These are phyloP conservation scores for Ascaphus truei DNA, from an alignment of 2,113 vertebrate species.

Conservation along the genomic window DNA sequence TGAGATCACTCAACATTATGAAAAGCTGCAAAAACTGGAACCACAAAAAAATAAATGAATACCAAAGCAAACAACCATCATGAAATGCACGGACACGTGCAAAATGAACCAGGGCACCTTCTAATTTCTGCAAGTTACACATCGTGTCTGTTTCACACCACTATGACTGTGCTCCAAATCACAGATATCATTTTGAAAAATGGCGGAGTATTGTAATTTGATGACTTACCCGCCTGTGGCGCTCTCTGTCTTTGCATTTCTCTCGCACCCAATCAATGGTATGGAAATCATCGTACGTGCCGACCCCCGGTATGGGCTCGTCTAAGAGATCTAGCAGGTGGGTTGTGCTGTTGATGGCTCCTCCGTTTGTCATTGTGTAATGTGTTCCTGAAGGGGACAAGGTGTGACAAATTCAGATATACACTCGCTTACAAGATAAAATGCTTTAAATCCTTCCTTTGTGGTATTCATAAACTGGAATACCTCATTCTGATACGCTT, in stretches of 20 bases:
- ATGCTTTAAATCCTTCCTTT: neutral
- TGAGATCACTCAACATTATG: no score
- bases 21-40: no score
- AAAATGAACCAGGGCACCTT: no score
- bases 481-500: no score
- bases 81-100: no score
- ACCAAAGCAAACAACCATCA: no score
- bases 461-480: neutral
- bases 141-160: no score
- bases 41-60: no score
- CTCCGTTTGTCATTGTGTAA: constrained; percentile 96
- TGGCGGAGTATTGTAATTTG: no score
- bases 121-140: no score
- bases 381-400: constrained; percentile 72
- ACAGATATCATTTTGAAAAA: no score
- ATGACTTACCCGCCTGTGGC: constrained; percentile 91
- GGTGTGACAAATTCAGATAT: constrained; percentile 20
- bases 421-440: neutral
- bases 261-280: constrained; percentile 98
- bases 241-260: constrained; percentile 95
- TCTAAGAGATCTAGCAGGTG: constrained; percentile 94
- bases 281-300: constrained; percentile 97
- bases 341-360: constrained; percentile 86
- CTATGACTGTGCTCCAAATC: no score
- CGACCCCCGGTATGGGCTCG: constrained; percentile 95